Conservation (phyloP, 2,113 vertebrate species). For the Chlorodrepanis virens region DNA sequence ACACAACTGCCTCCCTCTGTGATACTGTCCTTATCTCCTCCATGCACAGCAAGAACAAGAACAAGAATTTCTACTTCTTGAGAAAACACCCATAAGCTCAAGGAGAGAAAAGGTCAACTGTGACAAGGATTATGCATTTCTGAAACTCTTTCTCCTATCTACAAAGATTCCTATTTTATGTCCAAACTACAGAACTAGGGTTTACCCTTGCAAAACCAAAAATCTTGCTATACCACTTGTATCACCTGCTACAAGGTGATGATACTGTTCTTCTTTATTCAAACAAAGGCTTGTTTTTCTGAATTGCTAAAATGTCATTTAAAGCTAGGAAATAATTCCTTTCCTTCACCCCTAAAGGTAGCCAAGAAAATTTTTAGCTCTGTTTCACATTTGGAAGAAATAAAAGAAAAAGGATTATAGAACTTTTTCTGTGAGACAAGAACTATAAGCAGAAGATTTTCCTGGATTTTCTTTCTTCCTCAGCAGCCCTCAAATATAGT, state of each 20-base stretch:
- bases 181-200: not conserved
- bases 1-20: not conserved
- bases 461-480: not conserved
- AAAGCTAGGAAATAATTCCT: not conserved
- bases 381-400: not conserved
- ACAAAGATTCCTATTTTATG: not conserved
- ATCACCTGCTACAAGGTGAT: not conserved
- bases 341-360: not conserved
- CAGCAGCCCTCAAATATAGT: not conserved
- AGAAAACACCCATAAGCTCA: not conserved
- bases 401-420: not conserved
- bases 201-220: not conserved
- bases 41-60: slow-evolving; percentile 28
- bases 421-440: not conserved
- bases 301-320: not conserved
- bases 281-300: not conserved
- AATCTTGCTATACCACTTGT: not conserved
- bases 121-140: not conserved
- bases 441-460: not conserved
- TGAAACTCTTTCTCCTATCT: not conserved
- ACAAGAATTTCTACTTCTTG: slow-evolving; percentile 23
- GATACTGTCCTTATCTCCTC: slow-evolving; percentile 1
- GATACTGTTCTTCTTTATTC: not conserved
- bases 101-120: slow-evolving; percentile 1
- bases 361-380: not conserved